Evolutionary conservation across 1,140 invertebrate species (phyloP).

Genomic region (Sipha flava): DNA sequence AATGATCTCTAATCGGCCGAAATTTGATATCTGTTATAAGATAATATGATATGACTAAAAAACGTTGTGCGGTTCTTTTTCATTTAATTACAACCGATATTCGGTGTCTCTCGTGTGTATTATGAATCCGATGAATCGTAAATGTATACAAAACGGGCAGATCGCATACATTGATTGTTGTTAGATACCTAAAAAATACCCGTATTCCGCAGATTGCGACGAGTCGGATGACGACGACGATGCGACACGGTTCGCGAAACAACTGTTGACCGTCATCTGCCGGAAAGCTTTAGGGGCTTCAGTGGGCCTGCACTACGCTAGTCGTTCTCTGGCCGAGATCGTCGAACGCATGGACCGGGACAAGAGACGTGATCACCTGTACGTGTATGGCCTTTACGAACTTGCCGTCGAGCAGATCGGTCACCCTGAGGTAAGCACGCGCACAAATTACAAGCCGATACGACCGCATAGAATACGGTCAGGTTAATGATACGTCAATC

Average conservation of each 20-base stretch:
- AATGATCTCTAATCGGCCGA: too few species aligned
- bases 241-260: neutral
- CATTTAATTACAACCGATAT: too few species aligned
- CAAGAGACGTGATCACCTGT: neutral
- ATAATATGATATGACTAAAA: too few species aligned
- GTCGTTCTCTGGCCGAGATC: neutral
- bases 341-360: neutral
- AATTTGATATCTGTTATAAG: too few species aligned
- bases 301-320: neutral
- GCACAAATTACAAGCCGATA: neutral
- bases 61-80: too few species aligned
- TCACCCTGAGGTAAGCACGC: neutral
- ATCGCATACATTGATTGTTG: too few species aligned
- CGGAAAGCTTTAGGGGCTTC: neutral
- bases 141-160: too few species aligned
- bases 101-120: too few species aligned
- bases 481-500: too few species aligned
- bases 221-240: neutral
- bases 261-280: neutral
- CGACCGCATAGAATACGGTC: too few species aligned
- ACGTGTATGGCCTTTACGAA: neutral
- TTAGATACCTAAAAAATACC: neutral
- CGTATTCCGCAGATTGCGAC: neutral
- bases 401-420: neutral
- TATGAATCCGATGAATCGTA: too few species aligned